These are phyloP conservation scores for Antidorcas marsupialis DNA, from an alignment of 2,113 vertebrate genomes.

Conservation along the genomic window DNA sequence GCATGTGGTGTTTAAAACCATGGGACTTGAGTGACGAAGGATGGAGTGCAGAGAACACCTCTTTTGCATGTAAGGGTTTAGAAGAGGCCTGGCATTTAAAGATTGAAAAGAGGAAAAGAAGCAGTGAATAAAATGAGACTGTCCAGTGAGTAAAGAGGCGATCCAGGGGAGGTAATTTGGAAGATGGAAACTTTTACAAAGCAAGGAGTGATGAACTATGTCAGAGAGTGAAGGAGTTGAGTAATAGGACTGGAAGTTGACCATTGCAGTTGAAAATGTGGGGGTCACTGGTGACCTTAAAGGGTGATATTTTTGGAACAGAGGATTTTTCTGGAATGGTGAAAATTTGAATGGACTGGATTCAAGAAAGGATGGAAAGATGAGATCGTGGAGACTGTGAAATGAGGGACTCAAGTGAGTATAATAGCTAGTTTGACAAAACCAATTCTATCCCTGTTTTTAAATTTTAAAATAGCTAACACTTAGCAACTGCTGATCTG, in stretches of 20 bases:
- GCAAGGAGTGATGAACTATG: not conserved
- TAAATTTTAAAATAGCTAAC: not conserved
- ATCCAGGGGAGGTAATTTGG: not conserved
- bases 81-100: not conserved
- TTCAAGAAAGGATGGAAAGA: not conserved
- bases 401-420: not conserved
- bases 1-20: not conserved
- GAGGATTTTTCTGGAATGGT: not conserved
- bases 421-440: not conserved
- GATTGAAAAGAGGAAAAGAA: not conserved
- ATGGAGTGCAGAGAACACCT: not conserved
- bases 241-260: not conserved
- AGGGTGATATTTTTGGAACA: not conserved
- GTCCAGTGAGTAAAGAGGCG: not conserved
- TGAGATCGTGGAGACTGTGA: not conserved
- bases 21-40: not conserved
- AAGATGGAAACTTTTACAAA: not conserved
- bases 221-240: not conserved
- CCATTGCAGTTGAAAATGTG: not conserved
- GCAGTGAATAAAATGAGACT: not conserved
- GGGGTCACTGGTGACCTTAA: not conserved
- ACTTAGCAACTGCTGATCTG: not conserved
- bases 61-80: not conserved
- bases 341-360: not conserved
- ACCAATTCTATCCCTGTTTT: not conserved